These are phyloP conservation scores for Ivindomyrus marchei DNA, from an alignment of 2,113 vertebrate species.

Conservation along the genomic window DNA sequence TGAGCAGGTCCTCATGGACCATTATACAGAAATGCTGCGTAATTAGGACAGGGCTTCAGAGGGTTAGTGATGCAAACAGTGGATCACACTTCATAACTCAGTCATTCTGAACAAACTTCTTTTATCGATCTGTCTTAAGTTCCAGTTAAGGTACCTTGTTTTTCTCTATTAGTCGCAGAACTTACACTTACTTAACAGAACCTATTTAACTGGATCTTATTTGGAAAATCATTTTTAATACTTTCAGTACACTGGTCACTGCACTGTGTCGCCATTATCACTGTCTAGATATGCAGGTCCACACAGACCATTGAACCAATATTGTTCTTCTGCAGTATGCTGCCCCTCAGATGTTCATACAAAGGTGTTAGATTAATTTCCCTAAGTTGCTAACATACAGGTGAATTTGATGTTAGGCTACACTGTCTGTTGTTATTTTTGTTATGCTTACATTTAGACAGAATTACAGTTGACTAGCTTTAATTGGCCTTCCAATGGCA, in stretches of 20 bases:
- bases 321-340: neutral
- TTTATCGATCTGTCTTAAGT: too few relatives aligned
- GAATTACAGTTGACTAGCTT: neutral
- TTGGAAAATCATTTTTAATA: neutral
- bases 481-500: neutral
- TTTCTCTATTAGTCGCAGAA: neutral
- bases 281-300: neutral
- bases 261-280: neutral
- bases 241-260: neutral
- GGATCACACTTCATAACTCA: neutral
- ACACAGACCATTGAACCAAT: neutral
- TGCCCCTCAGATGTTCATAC: neutral
- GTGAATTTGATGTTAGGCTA: neutral
- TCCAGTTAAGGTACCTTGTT: neutral
- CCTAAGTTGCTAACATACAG: neutral
- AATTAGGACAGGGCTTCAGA: neutral
- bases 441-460: neutral
- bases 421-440: neutral
- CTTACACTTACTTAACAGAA: too few relatives aligned
- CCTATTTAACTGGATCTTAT: neutral
- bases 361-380: neutral
- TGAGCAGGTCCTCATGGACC: neutral
- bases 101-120: neutral
- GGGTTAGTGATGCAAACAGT: neutral
- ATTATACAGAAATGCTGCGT: neutral